A percentile compares a stretch with the other conserved stretches of the same genome.
Conservation (phyloP, 2,888 invertebrate species). For the Thereva unica region DNA sequence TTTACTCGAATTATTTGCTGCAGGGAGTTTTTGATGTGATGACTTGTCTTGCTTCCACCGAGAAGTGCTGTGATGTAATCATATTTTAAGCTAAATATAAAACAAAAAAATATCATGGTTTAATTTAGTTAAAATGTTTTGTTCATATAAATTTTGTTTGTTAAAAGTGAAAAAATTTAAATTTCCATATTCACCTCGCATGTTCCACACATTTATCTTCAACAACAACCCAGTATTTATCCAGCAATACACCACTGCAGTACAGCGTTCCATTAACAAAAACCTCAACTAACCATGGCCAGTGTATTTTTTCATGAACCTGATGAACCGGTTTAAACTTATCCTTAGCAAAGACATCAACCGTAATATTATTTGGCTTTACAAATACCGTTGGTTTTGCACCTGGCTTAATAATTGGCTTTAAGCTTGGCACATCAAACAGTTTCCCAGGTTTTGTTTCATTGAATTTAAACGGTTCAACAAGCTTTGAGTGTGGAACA, state of each 20-base stretch:
- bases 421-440: constrained; percentile 41
- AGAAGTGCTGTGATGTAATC: constrained; percentile 68
- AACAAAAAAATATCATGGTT: constrained; percentile 17
- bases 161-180: constrained; percentile 8
- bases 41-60: constrained; percentile 68
- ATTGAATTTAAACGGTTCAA: constrained; percentile 48
- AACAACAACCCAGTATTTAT: constrained; percentile 68
- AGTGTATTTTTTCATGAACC: constrained; percentile 45
- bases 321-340: background rate
- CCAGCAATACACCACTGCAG: constrained; percentile 72
- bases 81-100: constrained; percentile 59
- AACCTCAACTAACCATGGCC: constrained; percentile 77
- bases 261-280: constrained; percentile 70
- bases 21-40: constrained; percentile 65
- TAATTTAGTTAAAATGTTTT: background rate
- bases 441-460: constrained; percentile 34
- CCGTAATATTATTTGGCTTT: constrained; percentile 7
- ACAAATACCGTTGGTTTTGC: constrained; percentile 41
- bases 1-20: constrained; percentile 71
- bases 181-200: constrained; percentile 46
- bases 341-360: constrained; percentile 13
- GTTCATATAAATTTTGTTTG: too few species aligned
- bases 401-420: constrained; percentile 44
- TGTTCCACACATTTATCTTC: constrained; percentile 61
- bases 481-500: constrained; percentile 48